Evolutionary conservation across 1,140 invertebrate species (phyloP), one percentile per base, ranked within the genome.

Genomic region (Apis florea): DNA sequence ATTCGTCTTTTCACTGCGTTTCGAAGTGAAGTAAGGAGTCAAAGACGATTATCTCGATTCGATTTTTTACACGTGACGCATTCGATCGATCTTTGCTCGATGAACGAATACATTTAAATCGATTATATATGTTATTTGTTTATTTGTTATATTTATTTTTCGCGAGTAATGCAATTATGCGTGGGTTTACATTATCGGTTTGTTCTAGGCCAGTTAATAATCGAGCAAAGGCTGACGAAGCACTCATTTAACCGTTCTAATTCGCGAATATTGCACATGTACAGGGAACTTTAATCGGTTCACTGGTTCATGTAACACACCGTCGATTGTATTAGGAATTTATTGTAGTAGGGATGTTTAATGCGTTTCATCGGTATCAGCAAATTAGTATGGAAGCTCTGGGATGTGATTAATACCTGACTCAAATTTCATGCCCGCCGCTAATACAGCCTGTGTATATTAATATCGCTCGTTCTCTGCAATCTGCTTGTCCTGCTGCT

Each of bases 251-350:
- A 80, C 71, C 71, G 71, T 77, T 69, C 64, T 63, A 69, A 76
- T 77, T 82, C 64, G 56, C 73, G 79, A 77, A 82, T 77, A 82
- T 82, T 82, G 64, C 79, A 53, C 54, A 54, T 53, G 66, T 54
- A 76, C 73, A 82, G 73, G 54, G 40, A 77, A 82, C 73, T 82
- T 69, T 80, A 74, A 80, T 67, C 79, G 79, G 79, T 75, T 80
- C 79, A 67, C 63, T 80, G 79, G 63, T 26, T 80, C 79, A 75
- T 74, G 71, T 75, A 75, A 80, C 79, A 73, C 61, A 53, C 59
- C 58, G 61, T 19, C 53, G 71, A 80, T 75, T 80, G 79, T 80
- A 80, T 80, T 80, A 80, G 71, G 24, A 75, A 80, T 80, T 80
- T 80, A 80, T 80, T 80, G 79, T 75, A 67, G 61, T 31, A 72